These are phyloP conservation scores for Ips typographus DNA, from an alignment of 1,140 invertebrate genomes.

Conservation along the genomic window DNA sequence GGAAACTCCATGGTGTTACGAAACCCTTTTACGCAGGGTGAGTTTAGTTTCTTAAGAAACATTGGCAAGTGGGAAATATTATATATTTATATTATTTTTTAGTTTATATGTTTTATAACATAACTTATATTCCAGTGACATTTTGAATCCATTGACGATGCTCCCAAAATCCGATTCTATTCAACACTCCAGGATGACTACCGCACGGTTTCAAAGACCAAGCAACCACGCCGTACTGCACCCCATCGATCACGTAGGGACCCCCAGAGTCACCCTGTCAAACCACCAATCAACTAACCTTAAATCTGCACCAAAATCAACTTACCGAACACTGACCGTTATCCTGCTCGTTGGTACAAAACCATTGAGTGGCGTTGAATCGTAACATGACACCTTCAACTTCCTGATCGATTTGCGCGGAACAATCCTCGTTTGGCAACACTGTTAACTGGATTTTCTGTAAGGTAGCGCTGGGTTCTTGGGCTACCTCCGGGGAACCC, in stretches of 20 bases:
- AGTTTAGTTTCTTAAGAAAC: too few species aligned
- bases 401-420: not conserved
- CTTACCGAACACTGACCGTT: not conserved
- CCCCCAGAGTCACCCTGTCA: slow-evolving; percentile 53
- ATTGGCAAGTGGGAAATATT: too few species aligned
- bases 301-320: not conserved
- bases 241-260: slow-evolving; percentile 47
- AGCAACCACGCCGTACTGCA: slow-evolving; percentile 53
- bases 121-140: slow-evolving; percentile 10
- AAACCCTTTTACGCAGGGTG: too few species aligned
- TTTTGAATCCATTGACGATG: slow-evolving; percentile 11
- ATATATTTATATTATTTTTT: too few species aligned
- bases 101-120: too few species aligned
- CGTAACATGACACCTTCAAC: not conserved
- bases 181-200: slow-evolving; percentile 7
- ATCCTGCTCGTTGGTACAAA: slow-evolving; percentile 2
- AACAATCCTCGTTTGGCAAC: not conserved
- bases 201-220: slow-evolving; percentile 54
- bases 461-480: not conserved
- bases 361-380: not conserved
- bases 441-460: slow-evolving; percentile 2
- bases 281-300: too few species aligned
- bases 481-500: not conserved
- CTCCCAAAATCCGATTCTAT: not conserved
- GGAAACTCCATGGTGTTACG: too few species aligned